A percentile compares a stretch with the other conserved stretches of the same genome.
phyloP scores from a whole-genome alignment of 2,888 invertebrate genomes.

The Orthonychiurus folsomi region DNA sequence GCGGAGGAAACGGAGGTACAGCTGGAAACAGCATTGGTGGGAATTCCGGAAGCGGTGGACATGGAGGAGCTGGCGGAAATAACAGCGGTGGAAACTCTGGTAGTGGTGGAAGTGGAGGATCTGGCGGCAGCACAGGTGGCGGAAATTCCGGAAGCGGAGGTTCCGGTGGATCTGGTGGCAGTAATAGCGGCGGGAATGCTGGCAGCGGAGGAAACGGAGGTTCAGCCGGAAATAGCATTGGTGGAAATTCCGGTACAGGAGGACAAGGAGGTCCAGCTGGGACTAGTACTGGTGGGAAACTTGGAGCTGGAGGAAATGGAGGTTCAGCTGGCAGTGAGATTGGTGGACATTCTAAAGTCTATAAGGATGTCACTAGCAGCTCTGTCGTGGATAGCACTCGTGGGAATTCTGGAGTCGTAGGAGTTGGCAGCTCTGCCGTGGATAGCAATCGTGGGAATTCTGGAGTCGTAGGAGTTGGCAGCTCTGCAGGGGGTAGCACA shows the following conservation, averaged over 20 bases:
- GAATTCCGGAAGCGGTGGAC: conserved; percentile 9
- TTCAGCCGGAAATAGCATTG: conserved; percentile 12
- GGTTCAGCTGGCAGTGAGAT: neutral
- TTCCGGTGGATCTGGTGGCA: conserved; percentile 8
- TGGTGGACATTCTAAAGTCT: neutral
- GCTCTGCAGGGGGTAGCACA: conserved; percentile 7
- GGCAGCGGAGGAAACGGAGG: conserved; percentile 13
- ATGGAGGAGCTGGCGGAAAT: conserved; percentile 8
- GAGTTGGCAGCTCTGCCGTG: too few species aligned
- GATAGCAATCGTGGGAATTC: neutral
- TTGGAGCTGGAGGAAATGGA: too few species aligned
- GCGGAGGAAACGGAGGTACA: conserved; percentile 3
- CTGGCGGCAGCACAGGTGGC: conserved; percentile 1
- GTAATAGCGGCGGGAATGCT: conserved; percentile 5
- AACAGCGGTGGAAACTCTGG: neutral
- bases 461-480: too few species aligned
- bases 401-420: neutral
- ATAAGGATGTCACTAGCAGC: too few species aligned
- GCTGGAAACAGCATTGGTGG: neutral
- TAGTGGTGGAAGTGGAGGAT: neutral
- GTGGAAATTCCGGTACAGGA: conserved; percentile 10
- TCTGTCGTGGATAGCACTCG: neutral
- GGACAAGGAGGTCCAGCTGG: conserved; percentile 10
- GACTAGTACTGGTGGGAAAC: too few species aligned
- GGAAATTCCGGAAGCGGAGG: conserved; percentile 10